Conservation (phyloP, 2,113 vertebrate species). For the Oreocharis arfaki region DNA sequence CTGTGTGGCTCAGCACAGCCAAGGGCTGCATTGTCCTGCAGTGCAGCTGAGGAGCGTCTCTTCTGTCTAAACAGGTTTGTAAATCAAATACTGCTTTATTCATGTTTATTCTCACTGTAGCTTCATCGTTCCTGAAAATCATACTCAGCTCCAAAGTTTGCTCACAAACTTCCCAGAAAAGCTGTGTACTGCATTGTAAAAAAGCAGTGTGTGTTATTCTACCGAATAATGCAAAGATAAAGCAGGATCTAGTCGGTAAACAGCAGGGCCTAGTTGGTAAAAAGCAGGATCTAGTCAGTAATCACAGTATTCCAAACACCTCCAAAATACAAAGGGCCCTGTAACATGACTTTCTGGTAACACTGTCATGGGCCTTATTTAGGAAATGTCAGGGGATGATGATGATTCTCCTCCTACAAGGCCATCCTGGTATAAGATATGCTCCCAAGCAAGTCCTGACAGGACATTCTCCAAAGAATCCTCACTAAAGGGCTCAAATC, state of each 20-base stretch:
- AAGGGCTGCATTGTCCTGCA: background rate
- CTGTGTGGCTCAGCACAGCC: fast-evolving
- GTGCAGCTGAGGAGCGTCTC: background rate
- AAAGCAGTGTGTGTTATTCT: background rate
- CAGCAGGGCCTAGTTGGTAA: background rate
- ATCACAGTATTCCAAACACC: background rate
- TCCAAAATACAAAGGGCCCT: background rate
- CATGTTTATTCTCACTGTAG: background rate
- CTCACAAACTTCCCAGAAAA: background rate
- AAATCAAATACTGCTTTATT: background rate
- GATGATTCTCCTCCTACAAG: background rate
- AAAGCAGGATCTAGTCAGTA: background rate
- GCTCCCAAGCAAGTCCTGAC: background rate
- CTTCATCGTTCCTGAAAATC: background rate
- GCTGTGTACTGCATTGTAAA: background rate
- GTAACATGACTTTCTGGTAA: background rate
- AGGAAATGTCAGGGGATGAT: background rate
- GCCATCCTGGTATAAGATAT: fast-evolving
- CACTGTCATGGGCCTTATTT: background rate
- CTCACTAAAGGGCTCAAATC: background rate
- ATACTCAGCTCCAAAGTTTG: background rate
- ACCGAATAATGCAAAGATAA: background rate
- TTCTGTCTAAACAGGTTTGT: background rate
- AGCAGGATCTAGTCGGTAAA: background rate
- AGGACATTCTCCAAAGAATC: background rate